A percentile compares a stretch with the other conserved stretches of the same genome.
These are phyloP conservation scores for Zaprionus lineosus DNA, from an alignment of 2,888 invertebrate genomes.

Conservation along the genomic window DNA sequence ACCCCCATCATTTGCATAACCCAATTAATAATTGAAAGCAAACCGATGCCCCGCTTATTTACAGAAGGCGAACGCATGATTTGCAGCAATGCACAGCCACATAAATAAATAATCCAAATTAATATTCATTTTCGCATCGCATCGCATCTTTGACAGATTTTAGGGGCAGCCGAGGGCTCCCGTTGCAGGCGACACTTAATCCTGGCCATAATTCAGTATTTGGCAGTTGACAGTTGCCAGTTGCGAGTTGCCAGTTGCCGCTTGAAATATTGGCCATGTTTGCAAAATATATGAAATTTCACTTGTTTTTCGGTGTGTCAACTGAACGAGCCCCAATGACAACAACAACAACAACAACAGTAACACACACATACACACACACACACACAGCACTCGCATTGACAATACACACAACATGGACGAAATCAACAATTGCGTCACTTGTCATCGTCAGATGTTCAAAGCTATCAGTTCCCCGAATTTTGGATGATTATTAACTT, in stretches of 20 bases:
- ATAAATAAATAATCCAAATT: slow-evolving; percentile 57
- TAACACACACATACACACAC: no score
- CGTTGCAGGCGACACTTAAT: slow-evolving; percentile 57
- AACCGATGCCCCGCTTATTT: slow-evolving; percentile 54
- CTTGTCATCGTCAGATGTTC: slow-evolving; percentile 31
- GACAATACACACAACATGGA: no score
- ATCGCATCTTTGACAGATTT: slow-evolving; percentile 2
- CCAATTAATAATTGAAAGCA: slow-evolving; percentile 49
- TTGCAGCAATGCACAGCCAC: slow-evolving; percentile 23
- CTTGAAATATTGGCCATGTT: slow-evolving; percentile 19
- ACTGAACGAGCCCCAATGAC: slow-evolving; percentile 3
- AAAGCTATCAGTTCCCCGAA: not conserved
- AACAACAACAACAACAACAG: slow-evolving; percentile 12
- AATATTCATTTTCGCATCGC: slow-evolving; percentile 19
- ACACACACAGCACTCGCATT: no score
- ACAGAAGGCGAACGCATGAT: slow-evolving; percentile 22
- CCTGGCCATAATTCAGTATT: slow-evolving; percentile 41
- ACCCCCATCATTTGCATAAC: slow-evolving; percentile 49
- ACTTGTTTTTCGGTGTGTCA: slow-evolving; percentile 11
- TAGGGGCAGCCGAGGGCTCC: not conserved
- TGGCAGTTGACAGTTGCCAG: slow-evolving; percentile 42
- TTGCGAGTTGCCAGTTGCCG: slow-evolving; percentile 42
- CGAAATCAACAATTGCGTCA: slow-evolving; percentile 16
- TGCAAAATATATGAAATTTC: not conserved
- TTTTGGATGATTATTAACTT: not conserved